Evolutionary conservation across 2,888 invertebrate species (phyloP), one percentile per base, ranked within the genome.

Genomic region (Hypomecis atomaria): DNA sequence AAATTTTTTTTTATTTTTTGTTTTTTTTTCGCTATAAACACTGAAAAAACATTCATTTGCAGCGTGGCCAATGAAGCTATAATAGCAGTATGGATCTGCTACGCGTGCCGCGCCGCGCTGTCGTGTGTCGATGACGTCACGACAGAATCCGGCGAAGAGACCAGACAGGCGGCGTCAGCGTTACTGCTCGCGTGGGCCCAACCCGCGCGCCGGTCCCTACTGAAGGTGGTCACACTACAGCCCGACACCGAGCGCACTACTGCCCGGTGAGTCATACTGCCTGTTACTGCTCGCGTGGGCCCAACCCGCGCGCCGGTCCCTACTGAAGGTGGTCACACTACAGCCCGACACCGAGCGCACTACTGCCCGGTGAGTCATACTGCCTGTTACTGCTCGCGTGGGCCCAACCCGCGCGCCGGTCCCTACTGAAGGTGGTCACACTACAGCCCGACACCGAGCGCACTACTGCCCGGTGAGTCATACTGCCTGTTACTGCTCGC

Each of bases 11-110:
- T n/a, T n/a, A n/a, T n/a, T n/a, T n/a, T n/a, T n/a, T n/a, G n/a
- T n/a, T n/a, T n/a, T n/a, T n/a, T n/a, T n/a, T n/a, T n/a, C n/a
- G 23, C 3, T 23, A 23, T 23, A 23, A 23, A 23, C 38, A 38
- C 38, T 9, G 3, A 13, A 33, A 6, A 44, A 6, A 11, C 6
- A 42, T 45, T 53, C 42, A 49, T 53, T 71, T 23, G 0, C 72
- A 90, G 91, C 60, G 67, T 77, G 0, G 80, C 84, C 9, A 77
- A 87, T 65, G 89, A 90, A 48, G 74, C 74, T 0, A 86, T 90
- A 48, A 60, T 87, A 48, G 82, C 83, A 0, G 72, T 86, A 10
- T 91, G 90, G 90, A 82, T 89, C 43, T 89, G 89, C 75, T 79
- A 72, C 58, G 71, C 81, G 48, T 76, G 80, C 9, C 85, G 89